Conservation (phyloP, 1,140 invertebrate species). For the Wasmannia auropunctata region DNA sequence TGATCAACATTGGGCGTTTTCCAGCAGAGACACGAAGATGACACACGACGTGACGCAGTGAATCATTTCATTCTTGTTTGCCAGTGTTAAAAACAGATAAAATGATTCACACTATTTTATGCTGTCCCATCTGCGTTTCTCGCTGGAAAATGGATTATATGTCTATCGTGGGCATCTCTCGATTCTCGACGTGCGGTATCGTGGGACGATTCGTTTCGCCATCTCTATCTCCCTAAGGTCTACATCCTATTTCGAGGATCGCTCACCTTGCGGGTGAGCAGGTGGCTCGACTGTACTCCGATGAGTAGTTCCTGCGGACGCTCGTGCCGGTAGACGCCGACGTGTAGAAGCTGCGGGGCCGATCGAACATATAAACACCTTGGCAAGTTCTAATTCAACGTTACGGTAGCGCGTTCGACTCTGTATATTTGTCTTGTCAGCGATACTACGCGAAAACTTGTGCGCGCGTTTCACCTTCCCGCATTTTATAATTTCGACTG, state of each 20-base stretch:
- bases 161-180: not conserved
- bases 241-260: constrained; percentile 19
- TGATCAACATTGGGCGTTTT: not conserved
- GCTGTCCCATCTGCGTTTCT: no score
- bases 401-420: constrained; percentile 30
- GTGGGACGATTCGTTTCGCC: not conserved
- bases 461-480: no score
- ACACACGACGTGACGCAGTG: no score
- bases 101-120: no score
- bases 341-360: constrained; percentile 69
- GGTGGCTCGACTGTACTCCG: constrained; percentile 69
- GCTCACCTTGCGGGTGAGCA: constrained; percentile 78
- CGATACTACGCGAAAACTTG: not conserved
- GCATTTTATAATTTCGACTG: not conserved
- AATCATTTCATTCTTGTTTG: no score
- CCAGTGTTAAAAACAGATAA: no score
- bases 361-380: constrained; percentile 63
- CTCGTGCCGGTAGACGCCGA: constrained; percentile 59
- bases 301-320: constrained; percentile 68
- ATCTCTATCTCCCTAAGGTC: not conserved
- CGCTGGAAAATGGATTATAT: no score
- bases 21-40: no score
- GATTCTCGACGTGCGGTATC: no score
- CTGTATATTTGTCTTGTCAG: not conserved
- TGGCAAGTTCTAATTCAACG: constrained; percentile 20